Conservation (phyloP, 53 echinoderm and acorn worm species). For the Hippasteria phrygiana region DNA sequence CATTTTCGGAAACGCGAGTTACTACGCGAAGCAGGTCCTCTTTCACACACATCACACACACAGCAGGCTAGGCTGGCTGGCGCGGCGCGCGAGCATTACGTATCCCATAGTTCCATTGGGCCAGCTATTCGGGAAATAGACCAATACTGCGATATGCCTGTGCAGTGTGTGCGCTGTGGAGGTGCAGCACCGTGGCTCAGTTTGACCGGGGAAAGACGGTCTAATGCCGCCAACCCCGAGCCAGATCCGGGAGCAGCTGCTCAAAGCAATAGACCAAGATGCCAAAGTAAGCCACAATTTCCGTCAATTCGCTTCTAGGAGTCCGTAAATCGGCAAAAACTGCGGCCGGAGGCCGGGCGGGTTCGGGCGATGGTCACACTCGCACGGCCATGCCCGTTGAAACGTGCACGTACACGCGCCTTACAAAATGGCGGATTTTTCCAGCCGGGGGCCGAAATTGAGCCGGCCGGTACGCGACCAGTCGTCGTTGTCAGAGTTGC, state of each 20-base stretch:
- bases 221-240: constrained; percentile 99
- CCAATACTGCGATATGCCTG: constrained; percentile 45
- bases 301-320: constrained; percentile 35
- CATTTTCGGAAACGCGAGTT: constrained; percentile 29
- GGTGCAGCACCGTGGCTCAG: constrained; percentile 83
- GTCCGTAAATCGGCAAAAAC: constrained; percentile 29
- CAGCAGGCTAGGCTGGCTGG: constrained; percentile 38
- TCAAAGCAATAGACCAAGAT: constrained; percentile 97
- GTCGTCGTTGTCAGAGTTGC: constrained; percentile 64
- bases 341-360: background rate
- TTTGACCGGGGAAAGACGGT: constrained; percentile 96
- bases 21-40: background rate
- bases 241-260: constrained; percentile 99
- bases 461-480: constrained; percentile 25
- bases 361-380: background rate
- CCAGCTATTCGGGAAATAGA: constrained; percentile 57
- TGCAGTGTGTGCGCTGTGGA: constrained; percentile 74
- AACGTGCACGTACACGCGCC: constrained; percentile 18
- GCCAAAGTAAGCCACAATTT: constrained; percentile 93
- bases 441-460: constrained; percentile 54
- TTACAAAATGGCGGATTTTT: constrained; percentile 73
- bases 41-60: constrained; percentile 16
- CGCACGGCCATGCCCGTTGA: constrained; percentile 18
- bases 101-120: constrained; percentile 70
- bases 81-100: background rate